Base-by-base conservation (phyloP, 1,140 invertebrate genomes). In the Ylistrum balloti region DNA sequence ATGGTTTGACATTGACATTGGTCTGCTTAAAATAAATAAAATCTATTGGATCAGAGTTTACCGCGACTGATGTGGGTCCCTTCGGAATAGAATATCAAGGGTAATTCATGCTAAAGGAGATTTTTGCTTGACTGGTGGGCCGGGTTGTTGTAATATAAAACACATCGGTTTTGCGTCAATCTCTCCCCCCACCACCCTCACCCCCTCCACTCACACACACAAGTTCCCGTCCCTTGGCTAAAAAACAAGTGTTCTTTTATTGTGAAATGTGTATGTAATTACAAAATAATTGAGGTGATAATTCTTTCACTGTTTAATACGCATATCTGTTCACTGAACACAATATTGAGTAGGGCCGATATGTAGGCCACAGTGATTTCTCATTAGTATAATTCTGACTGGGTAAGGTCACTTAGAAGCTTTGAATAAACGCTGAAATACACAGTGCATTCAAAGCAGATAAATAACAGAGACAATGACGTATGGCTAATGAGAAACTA, bases 401-500 rank as follows among this genome's bases (percentile, higher is more conserved):
- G 22, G 5, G 13, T 74, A 13, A 45, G 9, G 9, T 74, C 56
- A 28, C 56, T 28, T 1, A 74, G 1, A 45, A 45, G 41, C 17
- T 1, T 45, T 45, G 7, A 45, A 45, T 45, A n/a, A 74, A 74
- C 45, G 45, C 5, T 28, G 56, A 74, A 17, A 74, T 74, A 74
- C 22, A 74, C 22, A 74, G 22, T 74, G 17, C n/a, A 17, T 74
- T 74, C 56, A 74, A 28, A 28, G 11, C n/a, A n/a, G 56, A 74
- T n/a, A 74, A 28, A 74, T 74, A 48, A 48, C 20, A 11, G 56
- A 74, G 56, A 74, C 56, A 74, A 74, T 74, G 56, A 74, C n/a
- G 56, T 74, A 74, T 28, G 56, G 5, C n/a, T 74, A 74, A 74
- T 74, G 56, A 74, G 56, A 74, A 74, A 74, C 56, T 74, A 74